phyloP scores from a whole-genome alignment of 2,113 vertebrate species.

The Pachycephala philippinensis region DNA sequence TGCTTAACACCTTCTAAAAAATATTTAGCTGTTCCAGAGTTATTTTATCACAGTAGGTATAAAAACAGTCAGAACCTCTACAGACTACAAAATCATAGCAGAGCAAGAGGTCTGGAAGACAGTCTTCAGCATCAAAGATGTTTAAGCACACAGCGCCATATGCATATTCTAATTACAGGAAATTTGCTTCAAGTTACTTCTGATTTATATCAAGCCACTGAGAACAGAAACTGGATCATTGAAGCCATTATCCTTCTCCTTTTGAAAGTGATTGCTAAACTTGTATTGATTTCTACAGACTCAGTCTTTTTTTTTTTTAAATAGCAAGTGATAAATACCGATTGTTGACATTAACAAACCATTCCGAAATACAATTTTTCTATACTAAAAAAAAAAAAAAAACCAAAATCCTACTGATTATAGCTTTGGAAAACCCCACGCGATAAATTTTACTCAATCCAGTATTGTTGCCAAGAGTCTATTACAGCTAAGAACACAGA shows the following conservation, averaged over 20 bases:
- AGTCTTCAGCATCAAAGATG: not conserved
- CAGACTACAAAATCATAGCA: not conserved
- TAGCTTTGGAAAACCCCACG: not conserved
- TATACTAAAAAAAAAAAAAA: not conserved
- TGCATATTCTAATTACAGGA: not conserved
- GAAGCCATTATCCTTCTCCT: not conserved
- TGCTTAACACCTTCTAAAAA: not conserved
- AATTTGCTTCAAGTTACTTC: not conserved
- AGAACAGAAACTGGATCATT: not conserved
- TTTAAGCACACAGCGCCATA: not conserved
- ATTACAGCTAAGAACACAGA: not conserved
- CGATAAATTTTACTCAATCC: not conserved
- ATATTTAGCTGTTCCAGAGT: not conserved
- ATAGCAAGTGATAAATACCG: not conserved
- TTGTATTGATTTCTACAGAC: not conserved
- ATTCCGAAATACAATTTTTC: not conserved
- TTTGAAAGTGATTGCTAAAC: not conserved
- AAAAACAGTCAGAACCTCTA: not conserved
- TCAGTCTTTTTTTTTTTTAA: not conserved
- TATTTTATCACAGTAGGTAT: not conserved
- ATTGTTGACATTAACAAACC: not conserved
- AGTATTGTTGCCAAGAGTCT: not conserved
- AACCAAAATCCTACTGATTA: not conserved
- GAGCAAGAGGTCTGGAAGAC: not conserved
- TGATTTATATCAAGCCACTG: not conserved